Percentiles rank a stretch among this genome's conserved stretches.
phyloP scores from a whole-genome alignment of 2,888 invertebrate genomes.

The Megamerina dolium region DNA sequence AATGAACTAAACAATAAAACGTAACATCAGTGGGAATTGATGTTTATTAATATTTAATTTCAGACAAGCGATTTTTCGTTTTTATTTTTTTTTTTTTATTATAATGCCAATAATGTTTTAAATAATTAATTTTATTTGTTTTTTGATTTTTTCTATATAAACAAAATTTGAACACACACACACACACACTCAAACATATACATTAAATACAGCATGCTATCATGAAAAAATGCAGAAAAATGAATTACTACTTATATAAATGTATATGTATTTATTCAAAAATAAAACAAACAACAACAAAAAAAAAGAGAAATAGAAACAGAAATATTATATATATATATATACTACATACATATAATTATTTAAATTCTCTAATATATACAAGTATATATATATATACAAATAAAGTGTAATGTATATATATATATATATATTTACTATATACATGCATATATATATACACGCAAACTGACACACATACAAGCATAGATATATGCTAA shows the following conservation, averaged over 20 bases:
- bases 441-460: background rate
- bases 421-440: background rate
- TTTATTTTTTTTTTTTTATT: background rate
- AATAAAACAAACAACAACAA: background rate
- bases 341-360: too few relatives aligned
- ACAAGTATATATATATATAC: background rate
- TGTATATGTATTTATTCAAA: background rate
- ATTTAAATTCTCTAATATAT: background rate
- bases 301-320: too few relatives aligned
- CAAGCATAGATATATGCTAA: background rate
- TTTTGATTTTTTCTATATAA: conserved; percentile 3
- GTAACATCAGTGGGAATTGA: conserved; percentile 51
- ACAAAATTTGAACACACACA: too few relatives aligned
- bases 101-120: background rate
- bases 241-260: background rate
- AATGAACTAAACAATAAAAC: conserved; percentile 48
- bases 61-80: background rate
- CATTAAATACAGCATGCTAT: background rate
- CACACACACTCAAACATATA: background rate
- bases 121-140: conserved; percentile 7
- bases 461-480: background rate
- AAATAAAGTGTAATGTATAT: background rate
- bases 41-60: conserved; percentile 50
- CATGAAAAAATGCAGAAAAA: background rate
- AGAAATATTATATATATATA: too few relatives aligned